These are phyloP conservation scores for Podargus strigoides DNA, from an alignment of 2,797 vertebrate species.

Conservation along the genomic window DNA sequence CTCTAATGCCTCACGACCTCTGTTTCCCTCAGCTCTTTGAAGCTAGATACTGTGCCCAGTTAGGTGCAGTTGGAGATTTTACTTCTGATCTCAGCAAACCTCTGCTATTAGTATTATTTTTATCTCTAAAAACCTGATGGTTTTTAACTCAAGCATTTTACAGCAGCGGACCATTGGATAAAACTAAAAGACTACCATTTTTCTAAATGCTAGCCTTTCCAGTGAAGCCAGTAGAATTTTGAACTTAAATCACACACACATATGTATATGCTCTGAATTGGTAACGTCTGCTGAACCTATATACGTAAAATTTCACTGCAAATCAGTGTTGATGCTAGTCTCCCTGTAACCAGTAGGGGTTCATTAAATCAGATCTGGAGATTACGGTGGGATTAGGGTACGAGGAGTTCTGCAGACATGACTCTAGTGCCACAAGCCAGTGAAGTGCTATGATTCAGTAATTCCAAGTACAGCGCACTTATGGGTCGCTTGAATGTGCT, in stretches of 20 bases:
- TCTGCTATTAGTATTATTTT: neutral
- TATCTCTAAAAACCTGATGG: neutral
- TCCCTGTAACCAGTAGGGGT: neutral
- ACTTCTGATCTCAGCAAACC: conserved; percentile 4
- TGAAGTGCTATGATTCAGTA: neutral
- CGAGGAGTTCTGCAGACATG: neutral
- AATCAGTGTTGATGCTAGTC: neutral
- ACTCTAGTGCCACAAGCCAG: neutral
- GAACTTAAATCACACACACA: neutral
- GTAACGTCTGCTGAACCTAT: neutral
- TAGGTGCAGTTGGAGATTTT: neutral
- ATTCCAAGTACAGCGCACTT: neutral
- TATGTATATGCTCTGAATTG: neutral
- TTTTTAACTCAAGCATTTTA: neutral
- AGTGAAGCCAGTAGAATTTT: neutral
- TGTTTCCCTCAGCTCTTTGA: neutral
- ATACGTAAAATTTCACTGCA: neutral
- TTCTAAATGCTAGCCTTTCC: neutral
- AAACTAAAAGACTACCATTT: neutral
- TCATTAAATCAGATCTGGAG: neutral
- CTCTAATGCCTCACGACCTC: neutral
- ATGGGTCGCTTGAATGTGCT: neutral
- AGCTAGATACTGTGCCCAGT: neutral
- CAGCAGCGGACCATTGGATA: neutral
- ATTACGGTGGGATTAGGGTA: neutral